These are phyloP conservation scores for Biston stratarius DNA, from an alignment of 2,888 invertebrate species.

Conservation along the genomic window DNA sequence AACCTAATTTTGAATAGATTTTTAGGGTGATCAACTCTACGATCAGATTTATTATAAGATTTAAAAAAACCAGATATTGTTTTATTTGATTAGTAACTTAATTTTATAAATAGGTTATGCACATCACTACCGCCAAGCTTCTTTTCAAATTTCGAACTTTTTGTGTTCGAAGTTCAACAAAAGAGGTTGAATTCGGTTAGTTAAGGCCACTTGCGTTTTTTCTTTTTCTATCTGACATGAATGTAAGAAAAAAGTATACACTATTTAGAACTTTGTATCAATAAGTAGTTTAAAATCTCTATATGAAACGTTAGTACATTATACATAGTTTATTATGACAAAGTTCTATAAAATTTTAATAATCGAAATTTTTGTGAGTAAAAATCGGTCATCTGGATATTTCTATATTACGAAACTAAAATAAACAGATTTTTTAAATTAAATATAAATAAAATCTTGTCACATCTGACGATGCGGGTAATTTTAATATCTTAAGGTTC, in stretches of 20 bases:
- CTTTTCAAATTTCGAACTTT: slow-evolving; percentile 46
- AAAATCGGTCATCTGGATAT: slow-evolving; percentile 4
- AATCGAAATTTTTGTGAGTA: not conserved
- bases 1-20: too few relatives aligned
- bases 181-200: slow-evolving; percentile 63
- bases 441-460: slow-evolving; percentile 16
- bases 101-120: slow-evolving; percentile 12
- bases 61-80: not conserved
- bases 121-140: slow-evolving; percentile 27
- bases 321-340: slow-evolving; percentile 1
- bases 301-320: not conserved
- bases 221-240: slow-evolving; percentile 20
- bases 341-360: not conserved
- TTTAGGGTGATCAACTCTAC: too few relatives aligned
- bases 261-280: not conserved
- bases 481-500: not conserved
- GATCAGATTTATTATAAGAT: too few relatives aligned
- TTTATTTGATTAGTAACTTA: not conserved
- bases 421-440: slow-evolving; percentile 34
- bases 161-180: slow-evolving; percentile 55
- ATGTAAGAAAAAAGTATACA: not conserved
- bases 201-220: slow-evolving; percentile 57
- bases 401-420: slow-evolving; percentile 6
- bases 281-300: not conserved
- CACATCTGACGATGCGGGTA: not conserved